Evolutionary conservation across 2,888 invertebrate genomes (phyloP).

Genomic region (Callosobruchus maculatus): DNA sequence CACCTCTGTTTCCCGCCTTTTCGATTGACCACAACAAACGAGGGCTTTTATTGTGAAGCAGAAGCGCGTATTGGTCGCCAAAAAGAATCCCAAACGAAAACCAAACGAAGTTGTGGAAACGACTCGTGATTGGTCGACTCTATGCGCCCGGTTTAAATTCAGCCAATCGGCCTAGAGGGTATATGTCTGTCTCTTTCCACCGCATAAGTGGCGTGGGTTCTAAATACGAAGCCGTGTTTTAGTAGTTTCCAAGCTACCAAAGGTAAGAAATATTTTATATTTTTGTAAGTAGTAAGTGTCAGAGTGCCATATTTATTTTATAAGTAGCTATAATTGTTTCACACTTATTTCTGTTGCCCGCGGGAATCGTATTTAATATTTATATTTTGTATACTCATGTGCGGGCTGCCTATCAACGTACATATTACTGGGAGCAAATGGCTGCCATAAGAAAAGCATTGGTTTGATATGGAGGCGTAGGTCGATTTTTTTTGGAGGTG

Average conservation of each 20-base stretch:
- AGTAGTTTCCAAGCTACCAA: conserved; percentile 55
- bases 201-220: conserved; percentile 62
- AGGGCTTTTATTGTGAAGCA: conserved; percentile 41
- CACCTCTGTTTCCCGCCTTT: neutral
- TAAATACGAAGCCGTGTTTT: conserved; percentile 61
- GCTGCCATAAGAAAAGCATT: conserved; percentile 56
- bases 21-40: neutral
- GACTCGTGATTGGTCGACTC: conserved; percentile 53
- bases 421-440: conserved; percentile 53
- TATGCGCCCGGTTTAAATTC: conserved; percentile 59
- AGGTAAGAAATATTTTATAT: conserved; percentile 60
- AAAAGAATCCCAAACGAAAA: conserved; percentile 55
- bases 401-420: conserved; percentile 35
- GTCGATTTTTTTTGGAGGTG: conserved; percentile 27
- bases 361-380: conserved; percentile 23
- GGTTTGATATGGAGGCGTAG: conserved; percentile 31
- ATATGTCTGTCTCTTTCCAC: conserved; percentile 53
- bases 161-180: conserved; percentile 50
- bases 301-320: conserved; percentile 47
- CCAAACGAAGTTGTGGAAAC: conserved; percentile 51
- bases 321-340: conserved; percentile 39
- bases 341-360: conserved; percentile 33
- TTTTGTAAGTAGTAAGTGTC: conserved; percentile 53
- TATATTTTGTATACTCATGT: conserved; percentile 24
- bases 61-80: conserved; percentile 28